Percentiles rank a stretch among this genome's conserved stretches.
These are phyloP conservation scores for Pyrrhosoma nymphula DNA, from an alignment of 2,888 invertebrate genomes.

Conservation along the genomic window DNA sequence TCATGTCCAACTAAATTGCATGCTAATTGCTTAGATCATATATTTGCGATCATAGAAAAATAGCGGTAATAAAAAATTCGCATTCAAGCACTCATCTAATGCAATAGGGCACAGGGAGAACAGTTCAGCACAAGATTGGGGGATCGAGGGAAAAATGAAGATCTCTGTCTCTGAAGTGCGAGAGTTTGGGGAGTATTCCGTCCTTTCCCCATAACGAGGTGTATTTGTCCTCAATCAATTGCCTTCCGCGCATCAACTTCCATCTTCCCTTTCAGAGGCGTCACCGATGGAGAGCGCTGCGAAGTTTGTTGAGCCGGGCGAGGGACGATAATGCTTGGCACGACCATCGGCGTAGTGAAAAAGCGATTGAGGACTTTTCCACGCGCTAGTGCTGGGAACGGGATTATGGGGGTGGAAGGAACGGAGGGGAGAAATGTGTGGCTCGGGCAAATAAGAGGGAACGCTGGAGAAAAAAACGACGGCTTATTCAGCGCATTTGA, in stretches of 20 bases:
- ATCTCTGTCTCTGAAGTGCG: no score
- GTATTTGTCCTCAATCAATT: no score
- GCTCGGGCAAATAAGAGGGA: background rate
- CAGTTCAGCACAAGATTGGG: no score
- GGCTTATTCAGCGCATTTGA: background rate
- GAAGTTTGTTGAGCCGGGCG: slow-evolving; percentile 38
- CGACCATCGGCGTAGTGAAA: background rate
- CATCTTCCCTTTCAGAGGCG: background rate
- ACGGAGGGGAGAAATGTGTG: background rate
- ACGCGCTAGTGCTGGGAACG: background rate
- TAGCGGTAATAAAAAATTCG: no score
- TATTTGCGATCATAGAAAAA: no score
- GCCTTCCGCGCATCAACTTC: background rate
- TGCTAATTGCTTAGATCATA: no score
- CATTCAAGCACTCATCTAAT: no score
- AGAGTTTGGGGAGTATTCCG: no score
- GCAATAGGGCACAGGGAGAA: no score
- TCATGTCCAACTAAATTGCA: no score
- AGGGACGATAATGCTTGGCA: slow-evolving; percentile 12
- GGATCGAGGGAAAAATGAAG: no score
- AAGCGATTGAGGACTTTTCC: slow-evolving; percentile 24
- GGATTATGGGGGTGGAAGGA: background rate
- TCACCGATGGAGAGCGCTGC: background rate
- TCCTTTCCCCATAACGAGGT: no score
- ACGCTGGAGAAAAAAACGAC: background rate